Evolutionary conservation across 1,140 invertebrate genomes (phyloP).

Genomic region (Leptoteleia sp.): DNA sequence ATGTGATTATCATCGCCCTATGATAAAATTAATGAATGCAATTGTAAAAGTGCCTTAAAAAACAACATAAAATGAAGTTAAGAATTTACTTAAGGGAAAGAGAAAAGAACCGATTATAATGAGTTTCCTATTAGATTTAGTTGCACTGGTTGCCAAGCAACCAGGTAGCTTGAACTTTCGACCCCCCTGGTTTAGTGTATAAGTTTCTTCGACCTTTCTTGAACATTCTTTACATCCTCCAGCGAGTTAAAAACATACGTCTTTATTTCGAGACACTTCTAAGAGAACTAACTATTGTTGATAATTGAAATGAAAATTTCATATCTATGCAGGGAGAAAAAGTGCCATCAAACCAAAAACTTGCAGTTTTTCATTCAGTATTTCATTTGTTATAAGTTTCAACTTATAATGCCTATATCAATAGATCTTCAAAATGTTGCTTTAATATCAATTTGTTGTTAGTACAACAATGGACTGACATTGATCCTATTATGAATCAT

Average conservation of each 20-base stretch:
- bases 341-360: too few relatives aligned
- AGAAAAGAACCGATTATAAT: constrained; percentile 76
- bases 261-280: constrained; percentile 3
- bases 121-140: constrained; percentile 80
- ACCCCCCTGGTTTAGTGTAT: constrained; percentile 60
- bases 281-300: constrained; percentile 1
- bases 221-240: constrained; percentile 24
- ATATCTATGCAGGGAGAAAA: too few relatives aligned
- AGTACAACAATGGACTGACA: too few relatives aligned
- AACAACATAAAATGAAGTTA: constrained; percentile 64
- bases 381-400: too few relatives aligned
- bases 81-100: constrained; percentile 76
- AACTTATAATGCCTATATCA: too few relatives aligned
- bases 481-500: too few relatives aligned
- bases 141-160: constrained; percentile 72
- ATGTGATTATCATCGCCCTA: constrained; percentile 22
- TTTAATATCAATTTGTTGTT: too few relatives aligned
- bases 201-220: constrained; percentile 49
- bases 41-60: constrained; percentile 47
- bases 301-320: constrained; percentile 2
- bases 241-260: constrained; percentile 21
- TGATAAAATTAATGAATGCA: constrained; percentile 42
- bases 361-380: too few relatives aligned
- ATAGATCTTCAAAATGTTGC: too few relatives aligned
- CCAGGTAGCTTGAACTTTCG: constrained; percentile 69